Evolutionary conservation across 2,888 invertebrate species (phyloP), one percentile per base, ranked within the genome.

Genomic region (Dryocosmus kuriphilus): DNA sequence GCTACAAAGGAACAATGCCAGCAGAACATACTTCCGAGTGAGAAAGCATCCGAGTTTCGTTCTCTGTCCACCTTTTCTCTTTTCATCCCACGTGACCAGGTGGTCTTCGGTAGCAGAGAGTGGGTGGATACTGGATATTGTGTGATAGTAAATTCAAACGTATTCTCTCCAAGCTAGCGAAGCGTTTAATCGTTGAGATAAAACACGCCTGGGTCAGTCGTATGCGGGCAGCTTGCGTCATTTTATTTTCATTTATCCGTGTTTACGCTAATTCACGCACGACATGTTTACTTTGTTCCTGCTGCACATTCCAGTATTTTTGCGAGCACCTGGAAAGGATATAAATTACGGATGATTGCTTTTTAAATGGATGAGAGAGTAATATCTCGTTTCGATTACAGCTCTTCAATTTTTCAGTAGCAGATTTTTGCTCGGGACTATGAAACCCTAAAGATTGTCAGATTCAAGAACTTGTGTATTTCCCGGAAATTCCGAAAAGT

Each of bases 131-230:
- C 30, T 27, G 46, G 67, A 67, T 51, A 67, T 46, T 67, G 46
- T 67, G 67, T 27, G 67, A 67, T 46, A 46, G 46, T 67, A 46
- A 46, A 67, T 67, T 67, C 27, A 67, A 67, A 67, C 30, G 41
- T 67, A 67, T 67, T 27, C 67, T 67, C 46, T 30, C 27, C 27
- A 9, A 67, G 27, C 27, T 19, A 67, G 46, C 67, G 30, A 67
- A 51, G 67, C 67, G 67, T 51, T 67, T 67, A 67, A 67, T 67
- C 46, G 67, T 67, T 67, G 67, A 67, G 67, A 67, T 67, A 67
- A 67, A 67, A 67, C n/a, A 67, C 46, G 46, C 46, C 46, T 67
- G 67, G 67, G 67, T 67, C 67, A 67, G 67, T 67, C 41, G 38
- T 41, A 67, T 67, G 46, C 67, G 67, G 67, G 67, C 46, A 38